A percentile compares a stretch with the other conserved stretches of the same genome.
Evolutionary conservation across 1,140 invertebrate species (phyloP).

Genomic region (Teleopsis dalmanni): DNA sequence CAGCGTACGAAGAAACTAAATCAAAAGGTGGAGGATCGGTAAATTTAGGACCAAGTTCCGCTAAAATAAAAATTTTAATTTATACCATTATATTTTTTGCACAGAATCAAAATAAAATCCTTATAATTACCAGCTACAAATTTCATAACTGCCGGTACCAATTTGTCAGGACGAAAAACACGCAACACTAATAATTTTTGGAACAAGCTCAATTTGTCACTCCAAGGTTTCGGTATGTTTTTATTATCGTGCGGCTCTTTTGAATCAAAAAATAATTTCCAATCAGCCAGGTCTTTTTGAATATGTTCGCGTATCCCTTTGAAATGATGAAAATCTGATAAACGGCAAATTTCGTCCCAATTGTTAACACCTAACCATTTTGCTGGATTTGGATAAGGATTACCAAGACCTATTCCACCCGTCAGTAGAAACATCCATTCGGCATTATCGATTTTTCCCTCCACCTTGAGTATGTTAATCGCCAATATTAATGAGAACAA

Average conservation of each 20-base stretch:
- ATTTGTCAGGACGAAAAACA: slow-evolving; percentile 81
- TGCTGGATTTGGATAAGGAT: slow-evolving; percentile 63
- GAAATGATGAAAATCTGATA: slow-evolving; percentile 46
- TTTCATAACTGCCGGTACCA: slow-evolving; percentile 72
- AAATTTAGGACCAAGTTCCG: slow-evolving; percentile 68
- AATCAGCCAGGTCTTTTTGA: slow-evolving; percentile 49
- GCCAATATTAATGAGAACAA: slow-evolving; percentile 82
- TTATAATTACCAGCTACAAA: slow-evolving; percentile 61
- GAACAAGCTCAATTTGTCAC: slow-evolving; percentile 57
- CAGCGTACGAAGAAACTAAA: slow-evolving; percentile 69
- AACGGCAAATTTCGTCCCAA: slow-evolving; percentile 76
- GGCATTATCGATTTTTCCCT: slow-evolving; percentile 55
- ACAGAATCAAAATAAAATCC: neutral
- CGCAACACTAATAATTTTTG: slow-evolving; percentile 73
- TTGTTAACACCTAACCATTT: slow-evolving; percentile 66
- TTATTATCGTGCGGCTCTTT: slow-evolving; percentile 57
- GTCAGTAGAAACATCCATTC: slow-evolving; percentile 88
- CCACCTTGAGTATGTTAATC: slow-evolving; percentile 71
- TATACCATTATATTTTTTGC: neutral
- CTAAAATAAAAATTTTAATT: slow-evolving; percentile 37
- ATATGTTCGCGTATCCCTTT: slow-evolving; percentile 59
- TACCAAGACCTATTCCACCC: slow-evolving; percentile 74
- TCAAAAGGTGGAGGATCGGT: slow-evolving; percentile 86
- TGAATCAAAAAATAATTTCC: slow-evolving; percentile 70
- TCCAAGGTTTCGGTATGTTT: slow-evolving; percentile 61